phyloP scores from a whole-genome alignment of 2,888 invertebrate species.

The Sepiola atlantica region DNA sequence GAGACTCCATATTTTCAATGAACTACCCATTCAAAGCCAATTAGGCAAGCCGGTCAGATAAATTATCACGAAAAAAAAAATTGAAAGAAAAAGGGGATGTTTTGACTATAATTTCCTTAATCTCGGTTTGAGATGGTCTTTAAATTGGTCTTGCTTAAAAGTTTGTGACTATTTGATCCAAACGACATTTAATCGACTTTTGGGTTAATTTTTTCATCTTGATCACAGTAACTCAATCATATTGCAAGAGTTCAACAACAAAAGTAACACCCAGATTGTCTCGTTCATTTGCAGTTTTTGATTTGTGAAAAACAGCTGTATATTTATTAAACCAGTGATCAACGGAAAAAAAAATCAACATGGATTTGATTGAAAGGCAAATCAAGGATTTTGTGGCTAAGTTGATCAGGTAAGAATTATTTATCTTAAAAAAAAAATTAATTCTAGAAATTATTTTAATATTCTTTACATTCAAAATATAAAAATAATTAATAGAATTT shows the following conservation, averaged over 20 bases:
- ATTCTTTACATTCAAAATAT: neutral
- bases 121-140: neutral
- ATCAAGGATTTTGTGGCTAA: neutral
- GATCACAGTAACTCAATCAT: neutral
- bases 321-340: neutral
- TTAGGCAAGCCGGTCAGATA: neutral
- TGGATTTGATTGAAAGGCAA: neutral
- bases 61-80: neutral
- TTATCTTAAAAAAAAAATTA: neutral
- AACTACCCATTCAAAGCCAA: neutral
- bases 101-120: neutral
- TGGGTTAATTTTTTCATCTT: neutral
- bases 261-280: too few species aligned
- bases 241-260: neutral
- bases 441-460: neutral
- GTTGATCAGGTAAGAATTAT: conserved; percentile 1
- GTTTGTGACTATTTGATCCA: neutral
- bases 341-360: neutral
- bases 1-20: neutral
- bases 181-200: neutral
- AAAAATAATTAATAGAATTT: neutral
- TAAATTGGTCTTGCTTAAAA: neutral
- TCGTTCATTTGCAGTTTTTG: neutral
- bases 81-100: neutral
- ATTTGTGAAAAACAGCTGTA: neutral